Conservation (phyloP, 2,113 vertebrate genomes). For the Ochotona curzoniae region DNA sequence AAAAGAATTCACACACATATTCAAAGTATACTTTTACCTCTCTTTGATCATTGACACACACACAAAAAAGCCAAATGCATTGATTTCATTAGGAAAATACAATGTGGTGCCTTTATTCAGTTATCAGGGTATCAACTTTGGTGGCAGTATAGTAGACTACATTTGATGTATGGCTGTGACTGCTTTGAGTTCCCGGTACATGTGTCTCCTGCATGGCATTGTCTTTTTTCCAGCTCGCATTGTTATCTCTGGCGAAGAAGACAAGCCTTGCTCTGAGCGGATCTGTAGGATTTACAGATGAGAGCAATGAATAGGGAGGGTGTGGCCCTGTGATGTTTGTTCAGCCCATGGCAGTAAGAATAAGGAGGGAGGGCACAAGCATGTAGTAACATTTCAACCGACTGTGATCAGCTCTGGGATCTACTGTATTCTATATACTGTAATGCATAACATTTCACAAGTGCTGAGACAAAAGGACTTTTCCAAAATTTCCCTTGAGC, state of each 20-base stretch:
- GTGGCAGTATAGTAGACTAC: neutral
- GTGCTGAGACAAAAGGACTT: neutral
- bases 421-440: neutral
- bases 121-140: neutral
- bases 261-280: neutral
- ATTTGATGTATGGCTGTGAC: neutral
- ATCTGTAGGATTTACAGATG: neutral
- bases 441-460: neutral
- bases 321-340: accelerated
- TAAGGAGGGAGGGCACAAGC: neutral
- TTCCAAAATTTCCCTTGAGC: neutral
- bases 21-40: slow-evolving; percentile 24
- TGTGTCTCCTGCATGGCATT: neutral
- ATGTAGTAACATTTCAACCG: neutral
- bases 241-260: neutral
- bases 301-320: neutral
- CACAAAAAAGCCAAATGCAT: neutral
- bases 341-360: neutral
- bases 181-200: neutral
- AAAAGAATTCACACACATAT: slow-evolving; percentile 39
- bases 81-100: neutral
- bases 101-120: neutral
- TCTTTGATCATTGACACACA: neutral
- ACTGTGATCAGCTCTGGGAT: neutral
- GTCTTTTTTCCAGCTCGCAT: neutral